Evolutionary conservation across 35 echinoderm and acorn worm species (phyloP).

Genomic region (Strongylocentrotus purpuratus): DNA sequence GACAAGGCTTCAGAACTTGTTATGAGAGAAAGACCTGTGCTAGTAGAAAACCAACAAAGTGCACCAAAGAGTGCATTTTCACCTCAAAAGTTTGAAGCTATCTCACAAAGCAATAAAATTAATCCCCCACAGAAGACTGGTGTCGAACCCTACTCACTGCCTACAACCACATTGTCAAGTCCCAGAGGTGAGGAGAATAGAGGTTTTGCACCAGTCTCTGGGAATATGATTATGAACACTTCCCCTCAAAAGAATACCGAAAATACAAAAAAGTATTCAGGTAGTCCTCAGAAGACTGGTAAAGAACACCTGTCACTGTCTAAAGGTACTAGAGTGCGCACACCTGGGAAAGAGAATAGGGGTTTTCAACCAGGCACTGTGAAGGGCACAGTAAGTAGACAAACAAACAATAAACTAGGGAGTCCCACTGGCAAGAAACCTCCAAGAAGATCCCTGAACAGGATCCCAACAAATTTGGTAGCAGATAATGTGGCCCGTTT

Average conservation of each 20-base stretch:
- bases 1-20: neutral
- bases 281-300: neutral
- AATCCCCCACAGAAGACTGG: neutral
- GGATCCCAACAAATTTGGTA: conserved; percentile 57
- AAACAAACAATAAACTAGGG: neutral
- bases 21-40: neutral
- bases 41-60: neutral
- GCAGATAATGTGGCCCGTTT: conserved; percentile 58
- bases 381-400: neutral
- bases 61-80: neutral
- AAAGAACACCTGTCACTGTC: neutral
- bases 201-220: neutral
- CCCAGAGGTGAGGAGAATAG: neutral
- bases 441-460: conserved; percentile 50
- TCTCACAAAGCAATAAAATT: neutral
- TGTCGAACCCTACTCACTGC: neutral
- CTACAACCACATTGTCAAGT: neutral
- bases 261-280: too few species aligned
- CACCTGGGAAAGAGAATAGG: conserved; percentile 44
- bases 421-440: conserved; percentile 50
- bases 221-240: neutral
- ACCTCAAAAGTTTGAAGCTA: neutral
- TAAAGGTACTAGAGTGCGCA: neutral
- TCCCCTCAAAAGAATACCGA: neutral
- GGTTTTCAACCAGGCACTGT: conserved; percentile 28